Evolutionary conservation across 1,140 invertebrate genomes (phyloP).

Genomic region (Trachymyrmex septentrionalis): DNA sequence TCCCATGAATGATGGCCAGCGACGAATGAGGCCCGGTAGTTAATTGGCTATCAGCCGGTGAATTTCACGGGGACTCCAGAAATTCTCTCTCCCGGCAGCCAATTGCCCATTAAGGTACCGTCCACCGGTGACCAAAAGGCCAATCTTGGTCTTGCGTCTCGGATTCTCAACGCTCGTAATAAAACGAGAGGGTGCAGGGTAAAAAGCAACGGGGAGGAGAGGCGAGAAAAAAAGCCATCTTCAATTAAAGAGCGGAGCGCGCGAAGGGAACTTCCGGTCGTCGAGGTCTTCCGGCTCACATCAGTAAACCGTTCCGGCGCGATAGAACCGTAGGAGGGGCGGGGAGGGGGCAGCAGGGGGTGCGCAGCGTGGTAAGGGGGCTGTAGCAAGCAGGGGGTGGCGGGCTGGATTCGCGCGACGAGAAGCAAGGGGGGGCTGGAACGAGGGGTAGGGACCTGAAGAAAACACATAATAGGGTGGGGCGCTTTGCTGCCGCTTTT

Average conservation of each 20-base stretch:
- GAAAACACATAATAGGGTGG: constrained; percentile 84
- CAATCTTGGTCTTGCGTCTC: constrained; percentile 27
- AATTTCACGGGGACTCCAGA: constrained; percentile 42
- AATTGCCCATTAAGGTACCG: constrained; percentile 30
- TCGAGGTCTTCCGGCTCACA: constrained; percentile 75
- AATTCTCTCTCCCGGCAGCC: constrained; percentile 30
- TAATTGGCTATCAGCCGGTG: constrained; percentile 46
- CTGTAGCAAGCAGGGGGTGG: constrained; percentile 27
- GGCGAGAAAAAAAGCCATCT: constrained; percentile 74
- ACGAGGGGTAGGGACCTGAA: constrained; percentile 77
- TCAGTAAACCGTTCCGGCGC: constrained; percentile 76
- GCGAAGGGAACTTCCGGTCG: constrained; percentile 74
- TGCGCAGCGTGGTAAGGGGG: constrained; percentile 12
- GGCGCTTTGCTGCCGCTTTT: constrained; percentile 84
- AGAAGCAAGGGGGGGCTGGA: constrained; percentile 64
- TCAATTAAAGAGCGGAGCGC: constrained; percentile 78
- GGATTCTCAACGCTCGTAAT: not conserved
- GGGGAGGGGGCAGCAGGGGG: not conserved
- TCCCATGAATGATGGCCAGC: not conserved
- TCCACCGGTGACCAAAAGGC: constrained; percentile 23
- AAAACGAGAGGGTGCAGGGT: not conserved
- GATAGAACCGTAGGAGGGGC: constrained; percentile 38
- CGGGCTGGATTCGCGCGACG: constrained; percentile 62
- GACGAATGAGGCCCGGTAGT: not conserved
- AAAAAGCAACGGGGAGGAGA: not conserved